Evolutionary conservation across 2,888 invertebrate species (phyloP).

Genomic region (Eupeodes luniger): DNA sequence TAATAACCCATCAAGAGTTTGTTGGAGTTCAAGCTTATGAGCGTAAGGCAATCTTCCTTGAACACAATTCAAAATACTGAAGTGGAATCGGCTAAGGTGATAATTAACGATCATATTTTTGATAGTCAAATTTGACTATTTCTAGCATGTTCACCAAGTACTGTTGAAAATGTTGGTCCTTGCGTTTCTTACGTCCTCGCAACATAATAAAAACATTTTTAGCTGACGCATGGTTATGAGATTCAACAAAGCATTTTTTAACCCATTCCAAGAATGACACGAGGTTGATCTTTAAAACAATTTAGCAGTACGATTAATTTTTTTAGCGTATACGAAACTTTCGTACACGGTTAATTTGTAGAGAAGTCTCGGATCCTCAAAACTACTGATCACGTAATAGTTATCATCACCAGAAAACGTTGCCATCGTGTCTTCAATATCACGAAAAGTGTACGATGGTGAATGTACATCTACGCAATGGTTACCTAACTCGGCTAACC

Average conservation of each 20-base stretch:
- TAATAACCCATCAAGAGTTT: no score
- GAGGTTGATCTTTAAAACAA: conserved; percentile 7
- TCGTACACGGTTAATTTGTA: conserved; percentile 36
- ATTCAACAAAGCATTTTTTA: conserved; percentile 30
- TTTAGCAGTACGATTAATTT: conserved; percentile 1
- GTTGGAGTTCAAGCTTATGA: no score
- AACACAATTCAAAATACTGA: no score
- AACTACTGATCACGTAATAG: conserved; percentile 19
- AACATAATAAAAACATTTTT: conserved; percentile 20
- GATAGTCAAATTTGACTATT: no score
- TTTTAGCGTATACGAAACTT: conserved; percentile 12
- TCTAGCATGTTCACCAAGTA: conserved; percentile 14
- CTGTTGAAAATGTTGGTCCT: conserved; percentile 16
- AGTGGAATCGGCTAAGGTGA: no score
- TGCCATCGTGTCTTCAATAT: not conserved
- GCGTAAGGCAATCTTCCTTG: no score
- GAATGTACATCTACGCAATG: conserved; percentile 1
- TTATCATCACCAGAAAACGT: not conserved
- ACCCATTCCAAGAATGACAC: conserved; percentile 19
- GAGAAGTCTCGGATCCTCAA: conserved; percentile 24
- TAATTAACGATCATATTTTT: no score
- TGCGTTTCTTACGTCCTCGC: conserved; percentile 12
- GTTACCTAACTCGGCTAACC: conserved; percentile 30
- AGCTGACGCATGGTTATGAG: conserved; percentile 7
- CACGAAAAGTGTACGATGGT: not conserved